phyloP scores from a whole-genome alignment of 2,113 vertebrate genomes.

The Ceuthmochares aereus region DNA sequence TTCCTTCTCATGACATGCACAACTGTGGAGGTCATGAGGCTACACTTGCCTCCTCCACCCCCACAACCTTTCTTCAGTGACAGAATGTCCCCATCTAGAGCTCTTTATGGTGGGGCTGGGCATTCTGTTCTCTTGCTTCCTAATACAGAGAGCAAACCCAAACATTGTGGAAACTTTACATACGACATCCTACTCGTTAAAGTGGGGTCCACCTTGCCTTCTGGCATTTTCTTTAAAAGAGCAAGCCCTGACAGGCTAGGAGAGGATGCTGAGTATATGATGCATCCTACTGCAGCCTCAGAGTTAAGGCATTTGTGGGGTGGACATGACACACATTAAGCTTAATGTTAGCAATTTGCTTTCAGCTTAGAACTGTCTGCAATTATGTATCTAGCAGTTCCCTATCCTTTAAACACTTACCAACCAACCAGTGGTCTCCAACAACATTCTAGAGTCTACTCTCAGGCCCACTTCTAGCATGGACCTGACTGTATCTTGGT shows the following conservation, averaged over 20 bases:
- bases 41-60: neutral
- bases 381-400: rapidly evolving
- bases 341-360: neutral
- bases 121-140: neutral
- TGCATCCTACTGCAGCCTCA: neutral
- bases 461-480: neutral
- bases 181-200: neutral
- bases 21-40: neutral
- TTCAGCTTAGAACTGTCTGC: neutral
- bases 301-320: neutral
- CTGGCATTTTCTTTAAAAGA: neutral
- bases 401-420: neutral
- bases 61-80: neutral
- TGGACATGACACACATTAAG: too few relatives aligned
- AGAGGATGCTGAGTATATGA: neutral
- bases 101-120: rapidly evolving
- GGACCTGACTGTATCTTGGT: neutral
- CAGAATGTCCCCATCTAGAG: neutral
- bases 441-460: neutral
- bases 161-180: neutral
- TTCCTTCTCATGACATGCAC: neutral
- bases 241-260: neutral
- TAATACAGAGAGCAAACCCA: neutral
- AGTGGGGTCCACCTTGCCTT: neutral
- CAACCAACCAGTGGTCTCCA: neutral